Base-by-base conservation (phyloP, 1,140 invertebrate genomes). In the Brachionus sp. region DNA sequence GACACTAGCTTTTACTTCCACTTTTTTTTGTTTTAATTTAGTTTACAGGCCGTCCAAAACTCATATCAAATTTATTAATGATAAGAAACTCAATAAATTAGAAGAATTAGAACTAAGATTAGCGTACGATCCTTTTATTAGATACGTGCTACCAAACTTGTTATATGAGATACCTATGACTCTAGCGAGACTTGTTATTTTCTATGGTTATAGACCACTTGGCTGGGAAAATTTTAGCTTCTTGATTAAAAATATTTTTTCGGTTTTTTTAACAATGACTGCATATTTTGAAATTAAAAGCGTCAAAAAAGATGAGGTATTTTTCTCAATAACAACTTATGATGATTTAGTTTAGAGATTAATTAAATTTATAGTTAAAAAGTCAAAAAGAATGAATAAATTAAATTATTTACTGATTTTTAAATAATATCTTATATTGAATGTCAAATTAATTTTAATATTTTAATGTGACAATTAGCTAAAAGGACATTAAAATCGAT, bases 191-290 rank as follows among this genome's bases (percentile, higher is more conserved):
- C 13, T 75, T 9, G 25, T 75, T 12, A 75, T 75, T 13, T 75
- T 75, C 44, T 75, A 75, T 46, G 42, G 39, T 25, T 75, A 75
- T 46, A 44, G 70, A 50, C 44, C 70, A 46, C 19, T 75, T 4
- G 70, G 70, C 44, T 75, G 70, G 70, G 70, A 75, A 46, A 75
- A 75, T 75, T 75, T 75, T n/a, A 75, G 9, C 23, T 75, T 75
- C n/a, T 46, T 75, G 5, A 23, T 75, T 6, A 75, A 75, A 46
- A 75, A 75, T 46, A 75, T 75, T 25, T 25, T 75, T 13, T 75
- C 39, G 10, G 70, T 75, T 13, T 46, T 75, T 75, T 75, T 75
- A 33, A 75, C 70, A 25, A 75, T 75, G 70, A 25, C 70, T n/a
- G 37, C 70, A 25, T 75, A 75, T 75, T 75, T 75, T 75, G 70